These are phyloP conservation scores for Dromas ardeola DNA, from an alignment of 2,113 vertebrate genomes.

Conservation along the genomic window DNA sequence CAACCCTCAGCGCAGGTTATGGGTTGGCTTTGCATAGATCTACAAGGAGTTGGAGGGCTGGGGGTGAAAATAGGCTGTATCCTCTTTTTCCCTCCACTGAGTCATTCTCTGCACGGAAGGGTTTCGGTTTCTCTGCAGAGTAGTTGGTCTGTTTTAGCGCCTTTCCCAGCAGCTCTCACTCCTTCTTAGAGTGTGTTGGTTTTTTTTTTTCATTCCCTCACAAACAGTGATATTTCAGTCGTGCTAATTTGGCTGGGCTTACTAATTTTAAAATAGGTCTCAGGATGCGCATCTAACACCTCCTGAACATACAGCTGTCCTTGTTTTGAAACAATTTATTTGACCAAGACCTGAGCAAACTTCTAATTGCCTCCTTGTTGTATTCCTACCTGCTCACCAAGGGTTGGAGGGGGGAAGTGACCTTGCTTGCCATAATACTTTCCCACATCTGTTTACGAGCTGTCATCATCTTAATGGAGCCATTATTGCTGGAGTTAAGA, in stretches of 20 bases:
- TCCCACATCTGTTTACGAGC: not conserved
- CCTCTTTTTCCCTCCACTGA: not conserved
- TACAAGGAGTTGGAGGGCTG: not conserved
- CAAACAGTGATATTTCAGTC: not conserved
- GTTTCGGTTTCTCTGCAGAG: not conserved
- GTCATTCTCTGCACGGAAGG: not conserved
- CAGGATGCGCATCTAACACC: not conserved
- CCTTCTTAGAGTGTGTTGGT: not conserved
- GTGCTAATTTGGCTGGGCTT: not conserved
- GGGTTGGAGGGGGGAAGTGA: not conserved
- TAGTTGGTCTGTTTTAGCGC: not conserved
- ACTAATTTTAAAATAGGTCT: not conserved
- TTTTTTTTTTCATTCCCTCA: not conserved
- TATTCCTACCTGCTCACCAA: not conserved
- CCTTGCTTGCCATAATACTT: not conserved
- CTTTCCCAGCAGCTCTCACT: not conserved
- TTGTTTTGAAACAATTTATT: not conserved
- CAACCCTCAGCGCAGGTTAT: fast-evolving
- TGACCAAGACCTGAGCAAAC: not conserved
- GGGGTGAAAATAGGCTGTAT: not conserved
- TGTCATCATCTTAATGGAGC: not conserved
- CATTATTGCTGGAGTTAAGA: not conserved
- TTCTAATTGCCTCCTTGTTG: not conserved
- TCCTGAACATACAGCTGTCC: not conserved
- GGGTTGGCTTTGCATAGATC: not conserved